Base-by-base conservation (phyloP, 2,888 invertebrate species). In the Drosophila emarginata region DNA sequence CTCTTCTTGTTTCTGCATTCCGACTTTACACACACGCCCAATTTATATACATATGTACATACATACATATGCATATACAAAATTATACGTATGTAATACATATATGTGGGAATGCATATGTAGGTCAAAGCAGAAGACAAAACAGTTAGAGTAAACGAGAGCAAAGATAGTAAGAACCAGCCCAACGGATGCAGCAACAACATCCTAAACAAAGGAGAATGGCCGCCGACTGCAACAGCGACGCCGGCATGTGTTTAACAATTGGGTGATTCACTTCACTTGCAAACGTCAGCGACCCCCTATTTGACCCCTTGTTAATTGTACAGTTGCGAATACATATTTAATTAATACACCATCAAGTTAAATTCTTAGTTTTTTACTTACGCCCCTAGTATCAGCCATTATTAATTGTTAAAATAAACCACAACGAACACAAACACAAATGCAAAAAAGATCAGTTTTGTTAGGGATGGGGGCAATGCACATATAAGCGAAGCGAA, bases 371-470 rank as follows among this genome's bases (percentile, higher is more conserved):
- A 45, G 21, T 45, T 45, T 45, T 21, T 14, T 21, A 90, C 89
- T 90, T 80, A 90, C 89, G 77, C 89, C 89, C 88, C 90, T 90
- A 64, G 90, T 90, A 77, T 90, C 89, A 74, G 89, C 89, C 90
- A 90, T 45, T 21, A 21, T 90, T 76, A 32, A 79, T 85, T 76
- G 77, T 45, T 45, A 82, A 84, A 78, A 80, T 79, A 81, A 87
- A 81, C 86, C 78, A 81, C 78, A 69, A 69, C 57, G 63, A 71
- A 71, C 72, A 65, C 65, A 65, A 67, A 59, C 45, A 45, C 45
- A 45, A 45, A 45, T 45, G 45, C 45, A 45, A 12, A 45, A 45
- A 21, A 14, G 2, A 45, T 45, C 21, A 21, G 18, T 45, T 45
- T 45, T 21, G 18, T 14, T 45, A 45, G 45, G 12, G 45, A 45